Base-by-base conservation (phyloP, 2,797 vertebrate species). In the Oreonectes daqikongensis region DNA sequence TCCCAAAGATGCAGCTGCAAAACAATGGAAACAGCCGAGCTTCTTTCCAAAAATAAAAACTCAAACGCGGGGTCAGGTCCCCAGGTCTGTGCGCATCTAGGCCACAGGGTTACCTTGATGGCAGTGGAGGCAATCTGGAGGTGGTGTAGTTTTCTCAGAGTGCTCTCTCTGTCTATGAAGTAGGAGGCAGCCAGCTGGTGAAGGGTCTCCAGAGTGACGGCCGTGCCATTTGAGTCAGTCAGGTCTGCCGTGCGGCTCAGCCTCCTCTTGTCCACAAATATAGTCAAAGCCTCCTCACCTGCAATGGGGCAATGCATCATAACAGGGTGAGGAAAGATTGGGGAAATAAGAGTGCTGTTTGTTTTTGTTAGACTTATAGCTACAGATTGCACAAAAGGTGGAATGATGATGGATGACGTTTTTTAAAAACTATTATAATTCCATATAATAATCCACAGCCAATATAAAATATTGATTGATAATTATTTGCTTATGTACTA, bases 191-290 rank as follows among this genome's bases (percentile, higher is more conserved):
- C 97, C 3, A 98, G 93, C 88, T 99, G 96, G 88, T 99, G 96
- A 46, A 99, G 92, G 1, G 94, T 95, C 85, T 98, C 96, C 90
- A 98, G 91, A 0, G 87, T 90, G 82, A 94, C 90, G 0, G 82
- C 92, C 0, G 97, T 97, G 86, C 93, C 92, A 68, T 98, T 98
- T 80, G 92, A 79, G 22, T 97, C 95, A 0, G 89, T 92, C 57
- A 87, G 93, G 71, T 97, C 97, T 0, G 92, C 87, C 59, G 93
- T 87, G 77, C 93, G 95, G 88, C 94, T 97, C 92, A 99, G 88
- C 94, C 95, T 97, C 91, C 95, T 89, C 91, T 98, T 98, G 94
- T 99, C 96, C 94, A 99, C 97, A 87, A 98, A 98, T 91, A 99
- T 98, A 76, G 96, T 98, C 92, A 99, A 93, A 1, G 97, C 97